A percentile compares a stretch with the other conserved stretches of the same genome.
Evolutionary conservation across 2,113 vertebrate species (phyloP).

Genomic region (Grammomys dolichurus): DNA sequence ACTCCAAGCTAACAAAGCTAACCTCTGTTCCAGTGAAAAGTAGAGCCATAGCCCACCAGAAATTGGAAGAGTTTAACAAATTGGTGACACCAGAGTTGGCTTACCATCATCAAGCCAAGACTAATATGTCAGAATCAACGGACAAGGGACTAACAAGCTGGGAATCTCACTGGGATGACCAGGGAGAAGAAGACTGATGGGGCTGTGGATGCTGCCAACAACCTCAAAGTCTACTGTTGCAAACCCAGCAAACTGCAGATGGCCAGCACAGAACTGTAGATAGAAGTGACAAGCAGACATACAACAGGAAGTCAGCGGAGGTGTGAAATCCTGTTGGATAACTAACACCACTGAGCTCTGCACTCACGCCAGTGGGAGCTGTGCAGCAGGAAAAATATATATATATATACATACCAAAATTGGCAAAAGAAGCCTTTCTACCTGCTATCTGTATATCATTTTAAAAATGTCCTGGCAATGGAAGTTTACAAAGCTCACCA

Average conservation of each 20-base stretch:
- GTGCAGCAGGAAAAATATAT: neutral
- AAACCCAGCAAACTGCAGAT: neutral
- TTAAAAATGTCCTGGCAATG: neutral
- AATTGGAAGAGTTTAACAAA: neutral
- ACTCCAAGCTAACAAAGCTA: neutral
- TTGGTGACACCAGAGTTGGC: neutral
- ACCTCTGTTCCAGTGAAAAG: neutral
- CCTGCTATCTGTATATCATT: neutral
- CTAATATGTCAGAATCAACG: neutral
- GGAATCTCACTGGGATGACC: neutral
- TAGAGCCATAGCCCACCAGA: neutral
- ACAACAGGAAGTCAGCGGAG: neutral
- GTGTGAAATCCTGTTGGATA: neutral
- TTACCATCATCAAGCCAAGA: neutral
- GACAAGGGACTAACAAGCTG: neutral
- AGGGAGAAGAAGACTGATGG: neutral
- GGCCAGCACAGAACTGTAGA: neutral
- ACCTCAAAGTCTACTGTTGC: neutral
- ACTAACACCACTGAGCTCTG: neutral
- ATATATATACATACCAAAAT: neutral
- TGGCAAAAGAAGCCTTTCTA: neutral
- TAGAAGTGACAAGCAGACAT: neutral
- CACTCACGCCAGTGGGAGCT: too few relatives aligned
- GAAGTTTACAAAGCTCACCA: neutral
- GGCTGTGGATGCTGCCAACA: neutral